phyloP scores from a whole-genome alignment of 2,113 vertebrate genomes.

The Rhinichthys klamathensis region DNA sequence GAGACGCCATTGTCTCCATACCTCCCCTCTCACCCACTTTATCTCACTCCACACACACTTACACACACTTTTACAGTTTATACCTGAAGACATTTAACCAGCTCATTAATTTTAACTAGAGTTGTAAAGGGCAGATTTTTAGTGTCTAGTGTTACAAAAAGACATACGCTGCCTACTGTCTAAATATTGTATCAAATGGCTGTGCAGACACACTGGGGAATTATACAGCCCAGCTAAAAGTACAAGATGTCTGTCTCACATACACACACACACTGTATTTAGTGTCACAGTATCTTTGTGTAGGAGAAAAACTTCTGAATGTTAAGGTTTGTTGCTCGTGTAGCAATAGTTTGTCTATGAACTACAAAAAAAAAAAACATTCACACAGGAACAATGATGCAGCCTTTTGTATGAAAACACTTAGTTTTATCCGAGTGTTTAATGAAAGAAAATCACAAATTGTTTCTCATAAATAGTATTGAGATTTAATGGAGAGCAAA shows the following conservation, averaged over 20 bases:
- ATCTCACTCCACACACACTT: slow-evolving; percentile 54
- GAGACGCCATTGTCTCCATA: slow-evolving; percentile 54
- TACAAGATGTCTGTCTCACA: neutral
- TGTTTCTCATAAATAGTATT: neutral
- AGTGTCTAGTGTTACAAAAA: slow-evolving; percentile 39
- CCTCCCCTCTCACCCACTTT: slow-evolving; percentile 51
- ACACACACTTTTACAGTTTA: slow-evolving; percentile 42
- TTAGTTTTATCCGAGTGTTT: neutral
- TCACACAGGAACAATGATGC: neutral
- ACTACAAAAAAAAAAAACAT: neutral
- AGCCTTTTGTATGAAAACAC: neutral
- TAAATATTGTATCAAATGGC: slow-evolving; percentile 45
- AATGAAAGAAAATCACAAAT: neutral
- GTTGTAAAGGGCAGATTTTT: slow-evolving; percentile 45
- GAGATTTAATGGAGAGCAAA: neutral
- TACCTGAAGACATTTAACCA: slow-evolving; percentile 44
- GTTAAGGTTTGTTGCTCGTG: slow-evolving; percentile 22
- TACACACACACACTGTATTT: neutral
- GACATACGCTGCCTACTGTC: slow-evolving; percentile 30
- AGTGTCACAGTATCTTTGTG: slow-evolving; percentile 6
- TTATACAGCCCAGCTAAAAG: slow-evolving; percentile 23
- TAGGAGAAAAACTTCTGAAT: slow-evolving; percentile 23
- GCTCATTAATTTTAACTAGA: slow-evolving; percentile 37
- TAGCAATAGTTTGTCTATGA: slow-evolving; percentile 11
- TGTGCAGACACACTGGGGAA: neutral